Base-by-base conservation (phyloP, 1,140 invertebrate species). In the Sitophilus oryzae region DNA sequence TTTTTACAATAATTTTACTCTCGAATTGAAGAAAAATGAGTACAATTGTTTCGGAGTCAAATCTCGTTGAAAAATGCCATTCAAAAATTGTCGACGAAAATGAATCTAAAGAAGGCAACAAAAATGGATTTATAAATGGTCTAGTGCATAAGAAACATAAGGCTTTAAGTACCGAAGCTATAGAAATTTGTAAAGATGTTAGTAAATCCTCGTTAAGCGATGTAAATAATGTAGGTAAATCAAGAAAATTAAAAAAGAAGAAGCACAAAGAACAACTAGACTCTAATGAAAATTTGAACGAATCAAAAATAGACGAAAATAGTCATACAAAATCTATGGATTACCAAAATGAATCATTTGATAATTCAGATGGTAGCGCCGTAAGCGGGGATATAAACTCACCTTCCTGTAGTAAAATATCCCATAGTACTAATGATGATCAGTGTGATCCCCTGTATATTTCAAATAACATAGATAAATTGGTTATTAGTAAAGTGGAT, bases 41-140 rank as follows among this genome's bases (percentile, higher is more conserved):
- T 38, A 46, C 48, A 5, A 41, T 41, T 15, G 11, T 46, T 18
- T 52, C 55, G n/a, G 55, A 52, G 43, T 11, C 43, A 9, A 51
- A 45, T 40, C 15, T 38, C 5, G 36, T 57, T 1, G 49, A 46
- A 16, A 57, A 57, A 35, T 57, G 53, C 15, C 38, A 44, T 35
- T 30, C 47, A 8, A 57, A 57, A 34, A 25, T 30, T 16, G 41
- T 51, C 19, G 36, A 49, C 20, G 18, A n/a, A 45, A 56, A 43
- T 43, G 50, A 58, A n/a, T 25, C 47, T 16, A 58, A 55, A 38
- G 54, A 58, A 21, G 54, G 53, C 16, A 60, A 23, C 35, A 61
- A 60, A 43, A 66, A 67, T 58, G 66, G 66, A 11, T 45, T 67
- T 21, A 44, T 64, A 18, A 67, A 67, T 51, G 66, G 66, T 21